phyloP scores from a whole-genome alignment of 2,797 vertebrate genomes.

The Onychomys torridus region DNA sequence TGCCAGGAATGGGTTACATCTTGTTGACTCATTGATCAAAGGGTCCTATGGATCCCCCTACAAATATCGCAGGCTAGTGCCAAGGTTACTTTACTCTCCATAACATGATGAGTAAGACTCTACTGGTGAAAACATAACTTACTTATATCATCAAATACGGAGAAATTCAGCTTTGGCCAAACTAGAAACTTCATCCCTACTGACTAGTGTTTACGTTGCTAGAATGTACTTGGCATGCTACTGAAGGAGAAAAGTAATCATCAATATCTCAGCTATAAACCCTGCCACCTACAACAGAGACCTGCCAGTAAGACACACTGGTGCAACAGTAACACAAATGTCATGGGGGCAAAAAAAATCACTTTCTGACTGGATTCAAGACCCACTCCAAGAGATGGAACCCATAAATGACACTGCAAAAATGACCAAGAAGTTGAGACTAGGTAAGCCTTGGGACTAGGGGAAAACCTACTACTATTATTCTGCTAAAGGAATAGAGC shows the following conservation, averaged over 20 bases:
- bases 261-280: not conserved
- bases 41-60: not conserved
- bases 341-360: not conserved
- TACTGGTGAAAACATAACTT: not conserved
- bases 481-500: not conserved
- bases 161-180: not conserved
- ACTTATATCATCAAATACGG: not conserved
- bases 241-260: not conserved
- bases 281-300: not conserved
- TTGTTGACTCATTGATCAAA: not conserved
- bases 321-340: not conserved
- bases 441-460: not conserved
- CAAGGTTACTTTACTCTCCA: not conserved
- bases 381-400: not conserved
- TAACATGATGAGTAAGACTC: not conserved
- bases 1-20: not conserved
- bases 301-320: not conserved
- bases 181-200: not conserved
- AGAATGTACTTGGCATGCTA: not conserved
- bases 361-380: not conserved
- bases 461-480: not conserved
- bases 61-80: not conserved
- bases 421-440: not conserved
- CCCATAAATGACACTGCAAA: not conserved
- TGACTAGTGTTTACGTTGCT: not conserved